Evolutionary conservation across 2,888 invertebrate species (phyloP).

Genomic region (Andrena camellia): DNA sequence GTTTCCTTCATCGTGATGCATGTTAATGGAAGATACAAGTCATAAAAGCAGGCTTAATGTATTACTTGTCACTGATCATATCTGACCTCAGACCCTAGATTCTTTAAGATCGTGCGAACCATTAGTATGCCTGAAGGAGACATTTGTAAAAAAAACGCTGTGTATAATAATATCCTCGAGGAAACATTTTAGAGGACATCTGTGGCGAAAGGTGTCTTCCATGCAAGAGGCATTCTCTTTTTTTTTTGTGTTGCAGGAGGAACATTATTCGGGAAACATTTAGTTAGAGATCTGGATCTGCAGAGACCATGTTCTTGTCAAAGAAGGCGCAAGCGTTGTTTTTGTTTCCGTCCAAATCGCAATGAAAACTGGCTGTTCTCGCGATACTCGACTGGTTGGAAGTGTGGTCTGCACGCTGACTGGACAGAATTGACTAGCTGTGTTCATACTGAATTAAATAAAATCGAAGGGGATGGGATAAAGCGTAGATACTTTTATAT

Average conservation of each 20-base stretch:
- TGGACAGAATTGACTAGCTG: constrained; percentile 98
- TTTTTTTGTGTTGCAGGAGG: constrained; percentile 87
- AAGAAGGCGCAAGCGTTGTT: constrained; percentile 94
- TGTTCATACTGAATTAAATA: constrained; percentile 96
- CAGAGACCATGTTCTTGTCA: constrained; percentile 98
- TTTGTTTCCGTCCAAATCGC: constrained; percentile 96
- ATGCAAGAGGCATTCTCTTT: not conserved
- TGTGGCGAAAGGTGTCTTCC: not conserved
- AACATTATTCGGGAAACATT: constrained; percentile 97
- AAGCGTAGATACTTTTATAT: constrained; percentile 98
- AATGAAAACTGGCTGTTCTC: constrained; percentile 99
- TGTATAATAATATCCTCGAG: not conserved
- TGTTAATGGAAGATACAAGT: constrained; percentile 27
- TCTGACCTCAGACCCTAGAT: not conserved
- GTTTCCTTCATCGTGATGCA: constrained; percentile 35
- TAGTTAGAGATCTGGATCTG: constrained; percentile 97
- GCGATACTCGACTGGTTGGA: constrained; percentile 98
- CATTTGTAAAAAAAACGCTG: not conserved
- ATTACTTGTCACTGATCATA: not conserved
- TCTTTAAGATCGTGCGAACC: constrained; percentile 6
- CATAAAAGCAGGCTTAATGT: not conserved
- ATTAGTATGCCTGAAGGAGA: constrained; percentile 2
- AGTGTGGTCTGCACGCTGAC: constrained; percentile 99
- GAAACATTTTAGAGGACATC: not conserved
- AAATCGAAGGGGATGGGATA: constrained; percentile 93